Conservation (phyloP, 2,888 invertebrate genomes). For the Uropetala carovei region DNA sequence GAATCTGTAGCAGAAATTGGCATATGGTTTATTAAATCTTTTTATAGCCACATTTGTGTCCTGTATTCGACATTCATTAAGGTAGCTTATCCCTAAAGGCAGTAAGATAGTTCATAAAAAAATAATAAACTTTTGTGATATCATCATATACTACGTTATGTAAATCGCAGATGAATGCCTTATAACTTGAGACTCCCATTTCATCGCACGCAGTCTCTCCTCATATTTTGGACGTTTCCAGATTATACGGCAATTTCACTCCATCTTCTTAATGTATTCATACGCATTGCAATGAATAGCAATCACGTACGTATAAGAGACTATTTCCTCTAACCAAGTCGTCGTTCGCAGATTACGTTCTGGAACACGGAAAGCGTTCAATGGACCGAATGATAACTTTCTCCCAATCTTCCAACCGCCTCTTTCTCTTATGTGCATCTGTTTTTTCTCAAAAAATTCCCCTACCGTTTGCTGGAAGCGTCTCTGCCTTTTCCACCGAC, state of each 20-base stretch:
- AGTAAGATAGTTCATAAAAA: too few relatives aligned
- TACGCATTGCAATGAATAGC: not conserved
- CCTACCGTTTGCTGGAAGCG: not conserved
- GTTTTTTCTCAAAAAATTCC: not conserved
- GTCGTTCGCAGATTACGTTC: slow-evolving; percentile 25
- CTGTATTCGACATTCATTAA: too few relatives aligned
- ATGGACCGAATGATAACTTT: slow-evolving; percentile 29
- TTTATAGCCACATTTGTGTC: too few relatives aligned
- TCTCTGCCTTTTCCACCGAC: not conserved
- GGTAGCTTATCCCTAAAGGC: too few relatives aligned
- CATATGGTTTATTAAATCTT: too few relatives aligned
- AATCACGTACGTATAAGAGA: not conserved
- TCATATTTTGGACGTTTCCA: too few relatives aligned
- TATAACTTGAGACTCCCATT: too few relatives aligned
- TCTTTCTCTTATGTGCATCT: not conserved
- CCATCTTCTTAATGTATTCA: not conserved
- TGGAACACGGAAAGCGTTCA: not conserved
- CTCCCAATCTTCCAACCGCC: not conserved
- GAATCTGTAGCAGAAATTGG: too few relatives aligned
- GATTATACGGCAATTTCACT: not conserved
- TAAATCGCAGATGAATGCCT: too few relatives aligned
- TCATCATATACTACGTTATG: too few relatives aligned
- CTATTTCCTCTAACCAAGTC: not conserved
- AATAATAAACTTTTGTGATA: too few relatives aligned
- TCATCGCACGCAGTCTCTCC: too few relatives aligned